These are phyloP conservation scores for Plutella xylostella DNA, from an alignment of 2,888 invertebrate species.

Conservation along the genomic window DNA sequence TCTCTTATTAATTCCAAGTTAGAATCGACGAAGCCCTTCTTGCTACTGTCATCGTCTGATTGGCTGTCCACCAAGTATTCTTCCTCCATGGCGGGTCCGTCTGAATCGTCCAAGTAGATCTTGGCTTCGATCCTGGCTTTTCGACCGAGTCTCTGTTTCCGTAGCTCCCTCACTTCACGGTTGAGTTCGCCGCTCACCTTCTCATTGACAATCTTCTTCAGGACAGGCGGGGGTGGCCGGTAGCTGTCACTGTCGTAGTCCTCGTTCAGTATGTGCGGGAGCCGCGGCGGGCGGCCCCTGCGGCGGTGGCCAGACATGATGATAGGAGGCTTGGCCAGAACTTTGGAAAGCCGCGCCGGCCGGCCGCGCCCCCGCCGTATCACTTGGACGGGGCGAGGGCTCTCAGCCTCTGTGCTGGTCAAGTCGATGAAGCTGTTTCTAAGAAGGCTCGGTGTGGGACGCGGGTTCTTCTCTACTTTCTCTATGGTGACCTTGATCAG, in stretches of 20 bases:
- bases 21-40: background rate
- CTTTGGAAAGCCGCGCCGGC: too few species aligned
- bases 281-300: too few species aligned
- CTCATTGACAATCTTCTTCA: background rate
- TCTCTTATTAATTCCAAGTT: too few species aligned
- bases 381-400: too few species aligned
- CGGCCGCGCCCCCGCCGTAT: too few species aligned
- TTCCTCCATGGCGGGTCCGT: conserved; percentile 25
- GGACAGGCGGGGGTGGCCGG: background rate
- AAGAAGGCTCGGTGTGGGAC: too few species aligned
- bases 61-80: conserved; percentile 19
- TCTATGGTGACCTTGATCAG: background rate
- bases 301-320: too few species aligned
- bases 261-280: too few species aligned
- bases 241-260: too few species aligned
- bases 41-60: conserved; percentile 3
- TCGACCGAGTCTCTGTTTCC: background rate
- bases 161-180: background rate
- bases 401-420: too few species aligned
- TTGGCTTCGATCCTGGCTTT: conserved; percentile 18
- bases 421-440: too few species aligned
- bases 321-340: background rate
- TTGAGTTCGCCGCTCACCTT: background rate
- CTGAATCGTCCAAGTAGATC: conserved; percentile 27
- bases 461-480: too few species aligned